phyloP scores from a whole-genome alignment of 2,797 vertebrate species.

The Macropus fuliginosus region DNA sequence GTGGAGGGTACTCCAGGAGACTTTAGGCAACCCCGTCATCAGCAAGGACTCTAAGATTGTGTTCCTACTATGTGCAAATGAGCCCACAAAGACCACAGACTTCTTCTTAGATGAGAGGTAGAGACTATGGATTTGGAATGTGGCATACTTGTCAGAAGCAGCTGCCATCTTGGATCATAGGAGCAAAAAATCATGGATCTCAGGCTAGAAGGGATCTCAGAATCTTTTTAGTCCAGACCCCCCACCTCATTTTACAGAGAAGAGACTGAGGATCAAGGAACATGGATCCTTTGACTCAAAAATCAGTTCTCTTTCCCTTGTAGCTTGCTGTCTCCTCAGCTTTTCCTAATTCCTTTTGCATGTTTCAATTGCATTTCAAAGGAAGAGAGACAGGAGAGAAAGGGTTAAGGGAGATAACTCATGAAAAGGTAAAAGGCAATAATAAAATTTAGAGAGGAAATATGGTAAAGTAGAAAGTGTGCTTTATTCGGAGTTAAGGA shows the following conservation, averaged over 20 bases:
- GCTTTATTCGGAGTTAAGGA: neutral
- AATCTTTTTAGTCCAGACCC: neutral
- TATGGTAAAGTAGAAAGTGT: neutral
- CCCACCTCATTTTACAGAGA: neutral
- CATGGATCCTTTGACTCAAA: neutral
- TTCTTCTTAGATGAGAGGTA: neutral
- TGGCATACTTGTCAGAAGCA: neutral
- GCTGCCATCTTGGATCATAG: neutral
- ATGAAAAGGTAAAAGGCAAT: neutral
- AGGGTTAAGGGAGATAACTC: neutral
- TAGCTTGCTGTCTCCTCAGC: neutral
- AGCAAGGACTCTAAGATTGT: constrained; percentile 4
- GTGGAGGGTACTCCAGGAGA: constrained; percentile 2
- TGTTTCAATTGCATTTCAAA: neutral
- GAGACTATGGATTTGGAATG: neutral
- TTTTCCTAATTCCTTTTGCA: neutral
- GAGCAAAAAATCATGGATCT: neutral
- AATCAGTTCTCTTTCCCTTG: neutral
- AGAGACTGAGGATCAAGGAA: neutral
- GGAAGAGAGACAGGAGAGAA: neutral
- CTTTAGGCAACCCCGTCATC: constrained; percentile 24
- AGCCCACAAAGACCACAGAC: constrained; percentile 6
- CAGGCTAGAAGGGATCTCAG: neutral
- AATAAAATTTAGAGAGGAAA: neutral
- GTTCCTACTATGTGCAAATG: neutral